phyloP scores from a whole-genome alignment of 2,888 invertebrate species.

The Mylabris sibirica region DNA sequence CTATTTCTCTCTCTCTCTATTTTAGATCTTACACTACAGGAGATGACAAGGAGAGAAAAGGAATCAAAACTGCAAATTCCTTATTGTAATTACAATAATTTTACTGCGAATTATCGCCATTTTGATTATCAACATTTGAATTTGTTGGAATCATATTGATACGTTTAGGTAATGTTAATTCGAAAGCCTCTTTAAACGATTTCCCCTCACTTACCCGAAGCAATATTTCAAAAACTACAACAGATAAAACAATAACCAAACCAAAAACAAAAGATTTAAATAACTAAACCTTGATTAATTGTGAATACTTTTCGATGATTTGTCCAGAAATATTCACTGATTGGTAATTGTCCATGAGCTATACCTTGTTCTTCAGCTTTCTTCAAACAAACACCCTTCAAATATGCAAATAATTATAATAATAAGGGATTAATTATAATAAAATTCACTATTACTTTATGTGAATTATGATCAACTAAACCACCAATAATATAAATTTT shows the following conservation, averaged over 20 bases:
- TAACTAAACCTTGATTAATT: constrained; percentile 88
- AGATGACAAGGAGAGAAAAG: too few relatives aligned
- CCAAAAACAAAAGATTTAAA: not conserved
- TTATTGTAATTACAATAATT: too few relatives aligned
- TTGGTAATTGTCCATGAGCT: constrained; percentile 84
- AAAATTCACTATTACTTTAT: constrained; percentile 73
- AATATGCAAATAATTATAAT: constrained; percentile 6
- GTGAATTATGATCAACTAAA: constrained; percentile 95
- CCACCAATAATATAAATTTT: constrained; percentile 96
- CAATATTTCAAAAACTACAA: constrained; percentile 84
- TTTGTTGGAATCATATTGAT: constrained; percentile 42
- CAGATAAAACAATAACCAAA: not conserved
- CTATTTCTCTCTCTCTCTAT: too few relatives aligned
- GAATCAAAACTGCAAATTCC: too few relatives aligned
- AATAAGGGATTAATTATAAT: too few relatives aligned
- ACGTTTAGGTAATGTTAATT: constrained; percentile 75
- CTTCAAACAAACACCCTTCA: constrained; percentile 82
- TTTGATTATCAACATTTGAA: constrained; percentile 24
- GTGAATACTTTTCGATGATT: constrained; percentile 93
- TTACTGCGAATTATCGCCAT: not conserved
- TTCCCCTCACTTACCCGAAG: constrained; percentile 78
- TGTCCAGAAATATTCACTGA: constrained; percentile 89
- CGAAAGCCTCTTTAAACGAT: constrained; percentile 80
- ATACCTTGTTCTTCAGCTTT: constrained; percentile 82
- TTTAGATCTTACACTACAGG: too few relatives aligned